Evolutionary conservation across 2,797 vertebrate genomes (phyloP), one percentile per base, ranked within the genome.

Genomic region (Acanthis flammea): DNA sequence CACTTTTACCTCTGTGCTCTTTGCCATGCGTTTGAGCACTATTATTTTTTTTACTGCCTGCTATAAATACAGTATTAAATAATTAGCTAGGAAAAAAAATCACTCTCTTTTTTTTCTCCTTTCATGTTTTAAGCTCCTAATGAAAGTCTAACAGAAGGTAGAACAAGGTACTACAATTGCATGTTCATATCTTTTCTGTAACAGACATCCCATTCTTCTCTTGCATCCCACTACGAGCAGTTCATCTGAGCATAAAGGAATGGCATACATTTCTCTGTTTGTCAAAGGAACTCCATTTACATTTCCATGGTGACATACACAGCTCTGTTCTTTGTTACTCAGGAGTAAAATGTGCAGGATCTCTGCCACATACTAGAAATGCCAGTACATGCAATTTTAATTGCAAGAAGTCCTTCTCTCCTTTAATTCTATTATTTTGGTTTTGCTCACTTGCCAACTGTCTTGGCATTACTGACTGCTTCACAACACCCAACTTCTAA

Each of bases 301-400:
- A 94, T 96, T 96, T 98, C 95, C 89, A 90, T 95, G 89, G 95
- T 93, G 86, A 95, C 93, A 94, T 87, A 78, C 45, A 94, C 78
- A 95, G 82, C 83, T 92, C 65, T 95, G 82, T 97, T 96, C 91
- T 96, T 97, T 96, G 90, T 97, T 94, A 86, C 72, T 84, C 66
- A 30, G 79, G 87, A 96, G 84, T 95, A 88, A 96, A 80, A 90
- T 75, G 77, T 88, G 90, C 74, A 95, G 96, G 95, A 95, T 93
- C 92, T 97, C 77, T 96, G 84, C 89, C 72, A 96, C 81, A 79
- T 86, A 91, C 68, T 96, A 67, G 70, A 94, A 94, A 95, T 91
- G 93, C 78, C 95, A 93, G 73, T 71, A 91, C 79, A 90, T 94
- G 81, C 95, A 83, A 95, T 93, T 96, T 96, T 95, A 96, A 95